Percentiles rank a stretch among this genome's conserved stretches.
These are phyloP conservation scores for Erannis defoliaria DNA, from an alignment of 2,888 invertebrate species.

Conservation along the genomic window DNA sequence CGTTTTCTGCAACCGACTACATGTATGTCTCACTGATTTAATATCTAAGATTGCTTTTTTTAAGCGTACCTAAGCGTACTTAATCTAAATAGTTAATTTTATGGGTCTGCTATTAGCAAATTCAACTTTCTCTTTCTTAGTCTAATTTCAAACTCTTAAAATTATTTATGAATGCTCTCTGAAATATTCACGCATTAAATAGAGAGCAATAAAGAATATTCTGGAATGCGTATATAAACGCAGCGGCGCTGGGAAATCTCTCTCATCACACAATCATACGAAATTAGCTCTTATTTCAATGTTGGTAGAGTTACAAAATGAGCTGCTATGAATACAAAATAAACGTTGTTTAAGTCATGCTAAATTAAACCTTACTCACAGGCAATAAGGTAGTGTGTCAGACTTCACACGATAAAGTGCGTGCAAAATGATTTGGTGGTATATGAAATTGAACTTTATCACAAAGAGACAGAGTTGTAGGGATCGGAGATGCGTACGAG, in stretches of 20 bases:
- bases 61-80: too few relatives aligned
- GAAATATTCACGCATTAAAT: not conserved
- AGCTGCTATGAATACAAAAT: not conserved
- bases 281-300: not conserved
- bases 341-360: not conserved
- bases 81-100: not conserved
- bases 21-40: not conserved
- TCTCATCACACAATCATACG: not conserved
- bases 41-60: too few relatives aligned
- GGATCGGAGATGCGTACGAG: conserved; percentile 46
- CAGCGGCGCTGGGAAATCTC: conserved; percentile 38
- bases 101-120: not conserved
- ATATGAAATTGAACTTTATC: conserved; percentile 11
- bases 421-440: not conserved
- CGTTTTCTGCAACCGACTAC: too few relatives aligned
- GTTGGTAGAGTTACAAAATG: not conserved
- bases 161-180: not conserved
- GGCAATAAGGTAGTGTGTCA: not conserved
- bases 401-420: not conserved
- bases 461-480: conserved; percentile 1
- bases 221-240: conserved; percentile 51
- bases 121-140: not conserved
- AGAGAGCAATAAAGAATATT: conserved; percentile 53
- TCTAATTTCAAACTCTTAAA: not conserved
- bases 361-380: conserved; percentile 23